Evolutionary conservation across 2,797 vertebrate genomes (phyloP), one percentile per base, ranked within the genome.

Genomic region (Dendrocincla fuliginosa): DNA sequence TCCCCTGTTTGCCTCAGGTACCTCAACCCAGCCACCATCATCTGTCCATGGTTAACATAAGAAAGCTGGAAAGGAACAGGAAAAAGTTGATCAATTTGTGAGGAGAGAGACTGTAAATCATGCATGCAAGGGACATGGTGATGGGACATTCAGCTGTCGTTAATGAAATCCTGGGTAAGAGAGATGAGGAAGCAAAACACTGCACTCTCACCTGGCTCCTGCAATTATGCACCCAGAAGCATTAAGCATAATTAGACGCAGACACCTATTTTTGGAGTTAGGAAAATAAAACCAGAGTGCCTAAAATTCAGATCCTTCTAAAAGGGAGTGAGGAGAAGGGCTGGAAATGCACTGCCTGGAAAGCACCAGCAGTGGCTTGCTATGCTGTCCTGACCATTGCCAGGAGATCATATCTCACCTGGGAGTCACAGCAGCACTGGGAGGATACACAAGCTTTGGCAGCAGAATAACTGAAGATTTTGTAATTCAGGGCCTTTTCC

Each of bases 211-310:
- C 94, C 76, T 78, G 30, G 56, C 35, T 93, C 80, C 93, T 96
- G 84, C 61, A 93, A 64, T 95, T 96, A 89, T 11, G 28, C 89
- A 80, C 42, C 84, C 86, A 93, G 77, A 75, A 95, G 64, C 87
- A 76, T 81, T 93, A 92, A 89, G 67, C 77, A 75, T 95, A 96
- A 92, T 96, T 95, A 96, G 87, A 91, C 82, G 74, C 55, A 92
- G 92, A 80, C 67, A 50, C 77, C 94, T 88, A 59, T 90, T 95
- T 97, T 70, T 89, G 56, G 81, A 97, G 84, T 91, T 85, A 60
- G 74, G 81, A 97, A 91, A 90, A 92, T 80, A 76, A 85, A 95
- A 69, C 79, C 80, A 57, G 84, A 94, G 60, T 64, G 73, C 53
- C 93, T 95, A 95, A 95, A 96, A 79, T 35, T 37, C 47, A 50